phyloP scores from a whole-genome alignment of 92 coral and sea anemone species.

The Siderastrea siderea region DNA sequence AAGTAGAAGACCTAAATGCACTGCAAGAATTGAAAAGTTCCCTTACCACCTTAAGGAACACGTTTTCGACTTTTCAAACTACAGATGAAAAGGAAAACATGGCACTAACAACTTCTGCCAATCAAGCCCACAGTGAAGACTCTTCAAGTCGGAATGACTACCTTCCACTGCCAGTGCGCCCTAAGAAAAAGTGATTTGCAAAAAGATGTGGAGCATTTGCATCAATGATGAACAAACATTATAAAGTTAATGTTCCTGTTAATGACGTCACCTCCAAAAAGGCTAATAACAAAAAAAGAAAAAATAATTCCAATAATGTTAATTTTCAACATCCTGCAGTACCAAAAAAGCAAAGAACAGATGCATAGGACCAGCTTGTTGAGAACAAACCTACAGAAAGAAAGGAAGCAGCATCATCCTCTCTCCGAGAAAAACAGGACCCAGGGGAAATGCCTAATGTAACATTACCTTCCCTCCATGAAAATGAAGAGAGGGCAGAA shows the following conservation, averaged over 20 bases:
- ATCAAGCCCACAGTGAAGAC: not conserved
- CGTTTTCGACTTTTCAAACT: constrained; percentile 45
- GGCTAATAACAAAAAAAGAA: not conserved
- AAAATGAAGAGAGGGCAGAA: too few relatives aligned
- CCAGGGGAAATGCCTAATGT: too few relatives aligned
- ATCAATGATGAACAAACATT: constrained; percentile 57
- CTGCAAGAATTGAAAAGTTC: constrained; percentile 50
- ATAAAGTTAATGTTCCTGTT: constrained; percentile 20
- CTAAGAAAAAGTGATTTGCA: constrained; percentile 43
- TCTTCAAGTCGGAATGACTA: constrained; percentile 21
- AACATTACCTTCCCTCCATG: too few relatives aligned
- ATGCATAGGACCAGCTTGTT: too few relatives aligned
- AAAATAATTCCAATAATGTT: not conserved
- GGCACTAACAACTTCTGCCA: not conserved
- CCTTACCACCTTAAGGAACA: constrained; percentile 11
- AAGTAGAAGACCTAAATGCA: constrained; percentile 30
- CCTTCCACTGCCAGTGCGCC: constrained; percentile 59
- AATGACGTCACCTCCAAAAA: not conserved
- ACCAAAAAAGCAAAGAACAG: not conserved
- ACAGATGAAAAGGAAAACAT: constrained; percentile 55
- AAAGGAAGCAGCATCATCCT: too few relatives aligned
- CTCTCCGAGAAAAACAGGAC: too few relatives aligned
- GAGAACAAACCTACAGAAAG: too few relatives aligned
- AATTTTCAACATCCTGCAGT: not conserved
- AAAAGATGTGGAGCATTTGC: constrained; percentile 55